These are phyloP conservation scores for Caenorhabditis sp. DNA, from an alignment of 2,888 invertebrate species.

Conservation along the genomic window DNA sequence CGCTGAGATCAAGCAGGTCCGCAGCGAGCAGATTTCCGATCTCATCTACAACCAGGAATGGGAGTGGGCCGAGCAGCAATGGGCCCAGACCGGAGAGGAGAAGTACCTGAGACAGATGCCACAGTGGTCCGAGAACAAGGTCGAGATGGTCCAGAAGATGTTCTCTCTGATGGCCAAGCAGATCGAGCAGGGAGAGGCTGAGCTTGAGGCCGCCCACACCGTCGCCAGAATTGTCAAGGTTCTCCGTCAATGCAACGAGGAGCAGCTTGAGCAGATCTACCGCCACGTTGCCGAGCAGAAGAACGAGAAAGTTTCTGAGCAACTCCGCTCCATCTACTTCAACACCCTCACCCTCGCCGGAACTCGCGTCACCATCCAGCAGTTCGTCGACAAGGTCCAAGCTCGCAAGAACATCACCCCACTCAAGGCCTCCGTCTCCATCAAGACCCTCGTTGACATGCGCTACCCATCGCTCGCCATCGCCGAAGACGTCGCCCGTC, in stretches of 20 bases:
- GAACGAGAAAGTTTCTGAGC: constrained; percentile 55
- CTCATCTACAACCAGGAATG: constrained; percentile 67
- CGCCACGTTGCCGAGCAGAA: constrained; percentile 54
- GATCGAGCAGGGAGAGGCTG: constrained; percentile 57
- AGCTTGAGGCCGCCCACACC: constrained; percentile 57
- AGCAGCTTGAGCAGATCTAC: constrained; percentile 62
- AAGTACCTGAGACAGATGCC: constrained; percentile 61
- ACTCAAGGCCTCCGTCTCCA: constrained; percentile 61
- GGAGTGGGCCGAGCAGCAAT: constrained; percentile 65
- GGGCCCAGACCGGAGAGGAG: constrained; percentile 67
- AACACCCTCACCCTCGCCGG: constrained; percentile 71
- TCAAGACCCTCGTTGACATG: constrained; percentile 68
- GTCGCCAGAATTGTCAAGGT: constrained; percentile 72
- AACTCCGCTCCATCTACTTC: constrained; percentile 68
- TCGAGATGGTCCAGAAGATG: constrained; percentile 61
- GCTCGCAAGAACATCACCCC: constrained; percentile 64
- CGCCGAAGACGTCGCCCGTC: constrained; percentile 54
- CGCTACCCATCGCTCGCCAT: constrained; percentile 61
- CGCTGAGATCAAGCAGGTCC: constrained; percentile 53
- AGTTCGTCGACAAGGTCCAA: constrained; percentile 65
- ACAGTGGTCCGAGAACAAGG: constrained; percentile 56
- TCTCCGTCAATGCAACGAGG: constrained; percentile 66
- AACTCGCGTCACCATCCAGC: constrained; percentile 65
- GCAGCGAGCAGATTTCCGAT: constrained; percentile 45
- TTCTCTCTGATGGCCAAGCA: constrained; percentile 60